Percentiles rank a stretch among this genome's conserved stretches.
Evolutionary conservation across 2,797 vertebrate genomes (phyloP).

Genomic region (Pseudopleuronectes americanus): DNA sequence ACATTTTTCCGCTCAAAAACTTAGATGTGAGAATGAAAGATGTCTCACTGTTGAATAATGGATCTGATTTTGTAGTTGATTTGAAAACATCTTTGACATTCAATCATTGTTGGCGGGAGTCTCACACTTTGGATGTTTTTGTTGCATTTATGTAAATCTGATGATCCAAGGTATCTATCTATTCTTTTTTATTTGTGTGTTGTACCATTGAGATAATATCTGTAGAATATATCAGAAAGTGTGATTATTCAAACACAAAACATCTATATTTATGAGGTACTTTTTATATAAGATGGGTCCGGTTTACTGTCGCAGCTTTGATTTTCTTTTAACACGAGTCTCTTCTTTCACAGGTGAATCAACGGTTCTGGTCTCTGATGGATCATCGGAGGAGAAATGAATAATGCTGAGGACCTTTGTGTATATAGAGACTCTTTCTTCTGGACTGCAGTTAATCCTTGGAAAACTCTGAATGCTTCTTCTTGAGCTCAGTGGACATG

Average conservation of each 20-base stretch:
- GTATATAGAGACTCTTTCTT: conserved; percentile 78
- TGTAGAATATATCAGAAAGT: no score
- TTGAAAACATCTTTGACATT: conserved; percentile 29
- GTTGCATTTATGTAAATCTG: neutral
- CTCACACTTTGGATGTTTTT: conserved; percentile 4
- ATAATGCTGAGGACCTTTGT: conserved; percentile 58
- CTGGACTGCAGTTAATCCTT: conserved; percentile 58
- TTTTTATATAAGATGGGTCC: no score
- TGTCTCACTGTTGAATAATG: conserved; percentile 42
- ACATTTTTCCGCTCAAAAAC: neutral
- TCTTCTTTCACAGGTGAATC: conserved; percentile 55
- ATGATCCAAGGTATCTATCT: no score
- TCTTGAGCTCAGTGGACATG: conserved; percentile 53
- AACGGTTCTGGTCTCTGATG: conserved; percentile 6
- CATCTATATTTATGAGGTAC: neutral
- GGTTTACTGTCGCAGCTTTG: neutral
- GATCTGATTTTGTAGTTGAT: conserved; percentile 16
- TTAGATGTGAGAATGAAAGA: neutral
- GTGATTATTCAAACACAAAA: no score
- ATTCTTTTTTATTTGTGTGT: no score
- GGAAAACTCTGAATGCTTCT: conserved; percentile 55
- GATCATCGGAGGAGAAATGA: conserved; percentile 43
- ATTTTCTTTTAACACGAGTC: conserved; percentile 26
- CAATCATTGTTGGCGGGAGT: conserved; percentile 6
- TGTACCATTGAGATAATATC: no score